Percentiles rank a stretch among this genome's conserved stretches.
Conservation (phyloP, 2,113 vertebrate species). For the Gallinago undulata region DNA sequence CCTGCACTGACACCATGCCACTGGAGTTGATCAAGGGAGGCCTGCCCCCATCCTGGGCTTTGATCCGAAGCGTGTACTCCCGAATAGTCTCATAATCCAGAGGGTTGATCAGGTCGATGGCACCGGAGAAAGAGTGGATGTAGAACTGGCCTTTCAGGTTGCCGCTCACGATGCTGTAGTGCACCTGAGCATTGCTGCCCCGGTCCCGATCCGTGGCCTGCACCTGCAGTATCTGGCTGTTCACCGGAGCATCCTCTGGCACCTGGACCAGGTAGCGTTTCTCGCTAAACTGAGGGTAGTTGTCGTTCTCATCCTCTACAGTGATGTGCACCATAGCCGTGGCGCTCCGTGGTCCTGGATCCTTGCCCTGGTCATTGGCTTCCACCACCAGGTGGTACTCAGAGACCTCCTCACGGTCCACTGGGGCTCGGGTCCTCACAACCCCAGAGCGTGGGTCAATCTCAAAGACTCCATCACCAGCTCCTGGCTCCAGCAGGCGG, state of each 20-base stretch:
- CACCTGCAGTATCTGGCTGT: constrained; percentile 88
- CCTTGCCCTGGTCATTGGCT: constrained; percentile 93
- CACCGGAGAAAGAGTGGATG: constrained; percentile 89
- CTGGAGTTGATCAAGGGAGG: constrained; percentile 93
- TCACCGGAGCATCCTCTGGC: constrained; percentile 85
- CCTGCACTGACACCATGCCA: constrained; percentile 91
- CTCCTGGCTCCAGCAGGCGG: constrained; percentile 83
- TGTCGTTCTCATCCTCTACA: constrained; percentile 95
- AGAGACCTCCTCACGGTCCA: constrained; percentile 86
- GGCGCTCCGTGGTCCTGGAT: constrained; percentile 87
- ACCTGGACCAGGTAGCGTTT: constrained; percentile 90
- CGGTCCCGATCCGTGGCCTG: constrained; percentile 89
- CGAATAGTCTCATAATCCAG: constrained; percentile 91
- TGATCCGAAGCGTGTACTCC: constrained; percentile 91
- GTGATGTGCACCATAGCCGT: constrained; percentile 88
- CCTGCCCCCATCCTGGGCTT: constrained; percentile 94
- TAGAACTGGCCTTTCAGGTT: constrained; percentile 95
- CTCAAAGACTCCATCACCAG: constrained; percentile 82
- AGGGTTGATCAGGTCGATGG: constrained; percentile 91
- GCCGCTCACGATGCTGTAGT: constrained; percentile 95
- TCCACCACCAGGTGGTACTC: constrained; percentile 90
- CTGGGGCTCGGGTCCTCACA: constrained; percentile 83
- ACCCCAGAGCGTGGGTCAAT: constrained; percentile 88
- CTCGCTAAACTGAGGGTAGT: constrained; percentile 94
- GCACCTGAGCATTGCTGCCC: constrained; percentile 90